A percentile compares a stretch with the other conserved stretches of the same genome.
Conservation (phyloP, 2,888 invertebrate genomes). For the Alloscopus bannaensis region DNA sequence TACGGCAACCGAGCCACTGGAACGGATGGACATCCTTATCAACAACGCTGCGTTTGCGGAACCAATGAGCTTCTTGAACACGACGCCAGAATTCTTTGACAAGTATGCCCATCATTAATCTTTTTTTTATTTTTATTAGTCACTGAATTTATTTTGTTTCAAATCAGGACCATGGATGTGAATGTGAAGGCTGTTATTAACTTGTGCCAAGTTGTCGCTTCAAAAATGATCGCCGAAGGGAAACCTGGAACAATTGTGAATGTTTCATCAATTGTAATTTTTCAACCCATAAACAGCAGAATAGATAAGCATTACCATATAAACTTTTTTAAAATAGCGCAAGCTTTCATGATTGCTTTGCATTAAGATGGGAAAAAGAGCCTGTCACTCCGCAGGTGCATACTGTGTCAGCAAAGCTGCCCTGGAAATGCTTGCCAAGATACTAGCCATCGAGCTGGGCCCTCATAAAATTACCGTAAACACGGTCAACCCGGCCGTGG, state of each 20-base stretch:
- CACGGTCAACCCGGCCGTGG: background rate
- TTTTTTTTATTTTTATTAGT: too few species aligned
- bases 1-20: slow-evolving; percentile 73
- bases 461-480: slow-evolving; percentile 2
- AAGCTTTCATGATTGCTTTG: too few species aligned
- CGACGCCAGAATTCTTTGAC: background rate
- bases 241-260: slow-evolving; percentile 8
- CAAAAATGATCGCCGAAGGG: slow-evolving; percentile 23
- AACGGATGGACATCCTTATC: background rate
- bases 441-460: slow-evolving; percentile 4
- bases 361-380: background rate
- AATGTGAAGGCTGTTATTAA: slow-evolving; percentile 13
- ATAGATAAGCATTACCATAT: too few species aligned
- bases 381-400: background rate
- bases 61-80: background rate
- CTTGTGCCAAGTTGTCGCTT: slow-evolving; percentile 2
- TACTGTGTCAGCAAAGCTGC: slow-evolving; percentile 3
- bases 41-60: slow-evolving; percentile 1
- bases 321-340: too few species aligned
- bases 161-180: background rate
- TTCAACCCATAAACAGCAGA: too few species aligned
- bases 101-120: too few species aligned
- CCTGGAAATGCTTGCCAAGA: slow-evolving; percentile 9
- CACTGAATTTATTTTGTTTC: too few species aligned
- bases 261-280: slow-evolving; percentile 20